These are phyloP conservation scores for Drosophila mulleri DNA, from an alignment of 2,888 invertebrate species.

Conservation along the genomic window DNA sequence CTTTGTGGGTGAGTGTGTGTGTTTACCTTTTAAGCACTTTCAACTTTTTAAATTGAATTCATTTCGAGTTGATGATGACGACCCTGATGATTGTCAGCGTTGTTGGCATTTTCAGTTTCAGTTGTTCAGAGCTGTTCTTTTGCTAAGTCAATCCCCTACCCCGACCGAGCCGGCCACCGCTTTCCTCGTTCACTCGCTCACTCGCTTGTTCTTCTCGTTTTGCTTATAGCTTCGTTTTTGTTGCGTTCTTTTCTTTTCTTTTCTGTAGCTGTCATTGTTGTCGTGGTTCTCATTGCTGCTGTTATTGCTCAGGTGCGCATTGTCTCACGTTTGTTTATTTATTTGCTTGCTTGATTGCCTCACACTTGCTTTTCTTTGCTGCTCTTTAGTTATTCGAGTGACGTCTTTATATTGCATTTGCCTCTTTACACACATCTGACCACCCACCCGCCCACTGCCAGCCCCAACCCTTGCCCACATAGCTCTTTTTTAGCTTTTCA, in stretches of 20 bases:
- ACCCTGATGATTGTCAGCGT: slow-evolving; percentile 49
- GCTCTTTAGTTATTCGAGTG: slow-evolving; percentile 27
- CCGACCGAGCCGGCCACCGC: background rate
- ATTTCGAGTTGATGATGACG: slow-evolving; percentile 34
- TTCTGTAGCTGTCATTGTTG: slow-evolving; percentile 17
- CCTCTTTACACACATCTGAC: background rate
- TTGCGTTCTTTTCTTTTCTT: background rate
- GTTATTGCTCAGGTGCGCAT: slow-evolving; percentile 69
- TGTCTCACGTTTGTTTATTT: slow-evolving; percentile 81
- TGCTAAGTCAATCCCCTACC: background rate
- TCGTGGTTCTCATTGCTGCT: slow-evolving; percentile 26
- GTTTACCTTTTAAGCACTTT: slow-evolving; percentile 57
- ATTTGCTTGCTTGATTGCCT: slow-evolving; percentile 71
- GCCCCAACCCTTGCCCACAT: background rate
- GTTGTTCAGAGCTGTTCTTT: slow-evolving; percentile 4
- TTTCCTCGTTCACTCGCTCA: too few relatives aligned
- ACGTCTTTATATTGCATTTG: slow-evolving; percentile 56
- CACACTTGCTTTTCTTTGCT: slow-evolving; percentile 39
- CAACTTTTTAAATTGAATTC: slow-evolving; percentile 54
- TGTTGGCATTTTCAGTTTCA: slow-evolving; percentile 45
- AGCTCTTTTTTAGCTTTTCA: background rate
- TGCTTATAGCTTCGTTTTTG: background rate
- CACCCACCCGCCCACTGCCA: background rate
- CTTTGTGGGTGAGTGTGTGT: slow-evolving; percentile 38
- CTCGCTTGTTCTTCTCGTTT: background rate